phyloP scores from a whole-genome alignment of 1,140 invertebrate species.

The Drosophila sulfurigaster region DNA sequence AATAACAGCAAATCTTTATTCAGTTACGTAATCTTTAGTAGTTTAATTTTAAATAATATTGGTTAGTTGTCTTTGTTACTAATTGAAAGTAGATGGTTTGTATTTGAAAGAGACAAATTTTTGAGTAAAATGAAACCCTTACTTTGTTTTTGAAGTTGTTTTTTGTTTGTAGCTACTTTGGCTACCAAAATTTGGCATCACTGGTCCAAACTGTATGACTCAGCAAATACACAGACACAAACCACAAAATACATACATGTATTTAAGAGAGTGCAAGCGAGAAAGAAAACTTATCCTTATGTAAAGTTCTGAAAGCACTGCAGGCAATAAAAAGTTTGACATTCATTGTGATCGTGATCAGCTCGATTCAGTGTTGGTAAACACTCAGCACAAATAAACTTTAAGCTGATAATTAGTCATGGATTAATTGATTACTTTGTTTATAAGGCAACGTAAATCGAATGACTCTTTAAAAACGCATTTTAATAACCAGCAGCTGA shows the following conservation, averaged over 20 bases:
- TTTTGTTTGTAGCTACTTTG: too few relatives aligned
- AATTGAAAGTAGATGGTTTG: too few relatives aligned
- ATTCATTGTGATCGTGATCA: slow-evolving; percentile 6
- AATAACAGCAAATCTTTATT: too few relatives aligned
- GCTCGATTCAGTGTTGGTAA: background rate
- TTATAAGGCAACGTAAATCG: slow-evolving; percentile 17
- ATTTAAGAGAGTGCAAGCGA: background rate
- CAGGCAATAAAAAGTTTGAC: slow-evolving; percentile 4
- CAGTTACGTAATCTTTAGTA: too few relatives aligned
- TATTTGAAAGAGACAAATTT: too few relatives aligned
- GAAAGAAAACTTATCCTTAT: background rate
- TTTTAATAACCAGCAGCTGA: slow-evolving; percentile 12
- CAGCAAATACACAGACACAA: slow-evolving; percentile 9
- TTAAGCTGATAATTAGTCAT: background rate
- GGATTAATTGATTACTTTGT: slow-evolving; percentile 31
- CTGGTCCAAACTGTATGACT: slow-evolving; percentile 13
- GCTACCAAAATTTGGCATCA: too few relatives aligned
- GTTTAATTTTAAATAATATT: too few relatives aligned
- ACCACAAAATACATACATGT: background rate
- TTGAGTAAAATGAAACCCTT: too few relatives aligned
- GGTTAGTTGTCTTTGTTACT: too few relatives aligned
- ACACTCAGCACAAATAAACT: background rate
- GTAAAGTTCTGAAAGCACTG: background rate
- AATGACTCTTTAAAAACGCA: slow-evolving; percentile 13
- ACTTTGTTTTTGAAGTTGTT: too few relatives aligned